Percentiles rank a stretch among this genome's conserved stretches.
Conservation (phyloP, 2,888 invertebrate species). For the Idaea straminata region DNA sequence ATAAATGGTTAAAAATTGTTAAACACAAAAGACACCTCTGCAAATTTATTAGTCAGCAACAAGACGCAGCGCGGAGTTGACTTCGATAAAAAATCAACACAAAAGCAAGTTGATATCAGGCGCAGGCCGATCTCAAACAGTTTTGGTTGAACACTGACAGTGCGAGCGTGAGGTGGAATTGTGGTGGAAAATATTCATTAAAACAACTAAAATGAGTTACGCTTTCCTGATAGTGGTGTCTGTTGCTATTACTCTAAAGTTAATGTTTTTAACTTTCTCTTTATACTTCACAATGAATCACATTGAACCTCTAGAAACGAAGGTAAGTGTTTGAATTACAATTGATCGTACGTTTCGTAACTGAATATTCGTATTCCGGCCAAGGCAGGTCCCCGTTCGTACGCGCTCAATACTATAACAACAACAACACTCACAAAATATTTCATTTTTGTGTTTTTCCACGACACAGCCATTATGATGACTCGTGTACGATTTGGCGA, state of each 20-base stretch:
- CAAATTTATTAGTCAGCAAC: constrained; percentile 31
- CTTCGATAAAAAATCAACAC: constrained; percentile 60
- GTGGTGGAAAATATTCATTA: constrained; percentile 13
- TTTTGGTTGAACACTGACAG: constrained; percentile 45
- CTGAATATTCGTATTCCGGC: constrained; percentile 9
- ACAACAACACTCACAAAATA: neutral
- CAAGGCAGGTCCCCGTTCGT: neutral
- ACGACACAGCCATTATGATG: neutral
- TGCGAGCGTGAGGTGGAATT: constrained; percentile 35
- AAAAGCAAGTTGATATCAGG: constrained; percentile 44
- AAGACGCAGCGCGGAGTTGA: constrained; percentile 38
- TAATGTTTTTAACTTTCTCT: constrained; percentile 68
- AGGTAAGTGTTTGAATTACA: constrained; percentile 43
- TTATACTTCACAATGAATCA: constrained; percentile 62
- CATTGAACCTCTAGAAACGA: constrained; percentile 31
- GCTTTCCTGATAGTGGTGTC: constrained; percentile 69
- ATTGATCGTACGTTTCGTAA: constrained; percentile 18
- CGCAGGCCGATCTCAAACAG: constrained; percentile 45
- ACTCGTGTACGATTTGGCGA: neutral
- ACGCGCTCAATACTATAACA: neutral
- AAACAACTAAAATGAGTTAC: constrained; percentile 45
- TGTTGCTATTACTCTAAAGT: constrained; percentile 63
- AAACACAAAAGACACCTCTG: constrained; percentile 36
- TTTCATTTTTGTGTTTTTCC: neutral
- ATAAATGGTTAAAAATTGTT: constrained; percentile 1